These are phyloP conservation scores for Dryas iulia DNA, from an alignment of 1,140 invertebrate species.

Conservation along the genomic window DNA sequence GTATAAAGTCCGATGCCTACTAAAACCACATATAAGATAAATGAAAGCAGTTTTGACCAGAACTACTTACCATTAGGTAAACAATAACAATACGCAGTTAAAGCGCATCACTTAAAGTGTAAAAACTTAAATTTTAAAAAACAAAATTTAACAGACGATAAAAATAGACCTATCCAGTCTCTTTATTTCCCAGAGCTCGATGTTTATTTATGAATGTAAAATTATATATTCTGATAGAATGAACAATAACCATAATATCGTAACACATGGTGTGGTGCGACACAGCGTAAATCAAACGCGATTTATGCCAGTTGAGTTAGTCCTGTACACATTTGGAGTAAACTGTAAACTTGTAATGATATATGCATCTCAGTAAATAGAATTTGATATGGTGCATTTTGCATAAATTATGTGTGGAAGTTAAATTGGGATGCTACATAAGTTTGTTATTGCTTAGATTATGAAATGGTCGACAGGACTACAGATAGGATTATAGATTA, in stretches of 20 bases:
- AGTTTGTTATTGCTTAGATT: neutral
- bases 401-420: neutral
- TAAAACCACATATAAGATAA: too few relatives aligned
- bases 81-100: too few relatives aligned
- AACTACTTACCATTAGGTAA: too few relatives aligned
- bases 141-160: too few relatives aligned
- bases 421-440: neutral
- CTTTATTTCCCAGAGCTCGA: neutral
- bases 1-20: too few relatives aligned
- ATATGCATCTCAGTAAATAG: constrained; percentile 21
- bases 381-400: constrained; percentile 2
- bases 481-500: too few relatives aligned
- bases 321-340: constrained; percentile 19
- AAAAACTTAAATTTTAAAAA: too few relatives aligned
- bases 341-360: constrained; percentile 31
- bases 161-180: too few relatives aligned
- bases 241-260: constrained; percentile 30
- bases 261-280: constrained; percentile 27
- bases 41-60: too few relatives aligned
- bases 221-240: constrained; percentile 6
- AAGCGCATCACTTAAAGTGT: too few relatives aligned
- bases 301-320: constrained; percentile 34
- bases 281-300: constrained; percentile 31
- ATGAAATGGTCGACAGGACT: neutral
- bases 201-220: constrained; percentile 1